phyloP scores from a whole-genome alignment of 2,888 invertebrate genomes.

The Leptinotarsa juncta region DNA sequence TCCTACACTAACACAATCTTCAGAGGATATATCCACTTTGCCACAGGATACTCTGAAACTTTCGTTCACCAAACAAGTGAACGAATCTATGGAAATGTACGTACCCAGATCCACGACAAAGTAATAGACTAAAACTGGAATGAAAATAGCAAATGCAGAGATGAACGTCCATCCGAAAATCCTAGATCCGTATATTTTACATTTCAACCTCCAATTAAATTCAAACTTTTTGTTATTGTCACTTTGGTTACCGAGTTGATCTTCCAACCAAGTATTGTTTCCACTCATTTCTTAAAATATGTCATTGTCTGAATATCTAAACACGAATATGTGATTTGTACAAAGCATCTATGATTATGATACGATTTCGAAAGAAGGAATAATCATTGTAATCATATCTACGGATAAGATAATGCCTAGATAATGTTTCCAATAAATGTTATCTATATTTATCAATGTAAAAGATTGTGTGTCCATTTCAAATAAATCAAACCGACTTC shows the following conservation, averaged over 20 bases:
- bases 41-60: conserved; percentile 59
- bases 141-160: conserved; percentile 45
- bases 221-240: not conserved
- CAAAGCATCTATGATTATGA: not conserved
- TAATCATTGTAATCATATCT: not conserved
- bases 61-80: conserved; percentile 55
- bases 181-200: conserved; percentile 16
- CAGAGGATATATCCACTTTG: conserved; percentile 49
- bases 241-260: not conserved
- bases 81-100: conserved; percentile 31
- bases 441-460: not conserved
- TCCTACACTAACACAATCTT: conserved; percentile 50
- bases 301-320: not conserved
- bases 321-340: not conserved
- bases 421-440: not conserved
- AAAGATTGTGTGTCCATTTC: no score
- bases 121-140: conserved; percentile 52
- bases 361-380: not conserved
- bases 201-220: not conserved
- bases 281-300: not conserved
- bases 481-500: no score
- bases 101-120: conserved; percentile 46
- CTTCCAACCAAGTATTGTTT: not conserved
- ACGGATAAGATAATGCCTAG: conserved; percentile 10
- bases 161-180: conserved; percentile 41